phyloP scores from a whole-genome alignment of 2,797 vertebrate genomes.

The Pyrocephalus nanus region DNA sequence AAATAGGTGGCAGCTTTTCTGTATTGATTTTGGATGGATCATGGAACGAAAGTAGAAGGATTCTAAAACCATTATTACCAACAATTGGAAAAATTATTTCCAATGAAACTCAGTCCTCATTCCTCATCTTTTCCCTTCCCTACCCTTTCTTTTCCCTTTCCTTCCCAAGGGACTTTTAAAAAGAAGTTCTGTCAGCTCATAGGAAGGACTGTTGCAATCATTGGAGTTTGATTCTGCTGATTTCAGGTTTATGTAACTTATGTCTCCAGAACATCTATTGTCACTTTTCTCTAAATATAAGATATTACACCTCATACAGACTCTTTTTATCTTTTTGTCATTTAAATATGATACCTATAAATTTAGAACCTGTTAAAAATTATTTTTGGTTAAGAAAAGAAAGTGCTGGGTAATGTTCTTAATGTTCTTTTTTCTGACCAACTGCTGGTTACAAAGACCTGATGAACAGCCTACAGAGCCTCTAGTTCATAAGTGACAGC shows the following conservation, averaged over 20 bases:
- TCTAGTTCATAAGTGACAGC: background rate
- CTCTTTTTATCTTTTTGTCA: constrained; percentile 29
- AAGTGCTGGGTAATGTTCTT: constrained; percentile 22
- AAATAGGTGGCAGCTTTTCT: background rate
- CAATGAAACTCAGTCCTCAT: background rate
- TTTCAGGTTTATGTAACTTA: background rate
- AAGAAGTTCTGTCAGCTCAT: background rate
- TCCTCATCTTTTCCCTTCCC: background rate
- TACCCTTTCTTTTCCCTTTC: background rate
- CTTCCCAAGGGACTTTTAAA: background rate
- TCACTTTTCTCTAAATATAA: constrained; percentile 47
- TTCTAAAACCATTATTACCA: background rate
- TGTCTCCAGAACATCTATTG: background rate
- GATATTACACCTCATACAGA: background rate
- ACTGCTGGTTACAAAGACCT: background rate
- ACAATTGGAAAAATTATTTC: background rate
- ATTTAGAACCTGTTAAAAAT: constrained; percentile 26
- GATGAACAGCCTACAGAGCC: background rate
- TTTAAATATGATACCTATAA: constrained; percentile 43
- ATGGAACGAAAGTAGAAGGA: background rate
- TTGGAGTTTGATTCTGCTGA: background rate
- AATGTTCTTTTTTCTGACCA: background rate
- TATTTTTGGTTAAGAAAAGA: constrained; percentile 20
- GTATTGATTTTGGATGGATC: background rate
- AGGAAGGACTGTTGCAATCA: background rate